These are phyloP conservation scores for Ciona savignyi DNA, from an alignment of 23 tunicate genomes.

Conservation along the genomic window DNA sequence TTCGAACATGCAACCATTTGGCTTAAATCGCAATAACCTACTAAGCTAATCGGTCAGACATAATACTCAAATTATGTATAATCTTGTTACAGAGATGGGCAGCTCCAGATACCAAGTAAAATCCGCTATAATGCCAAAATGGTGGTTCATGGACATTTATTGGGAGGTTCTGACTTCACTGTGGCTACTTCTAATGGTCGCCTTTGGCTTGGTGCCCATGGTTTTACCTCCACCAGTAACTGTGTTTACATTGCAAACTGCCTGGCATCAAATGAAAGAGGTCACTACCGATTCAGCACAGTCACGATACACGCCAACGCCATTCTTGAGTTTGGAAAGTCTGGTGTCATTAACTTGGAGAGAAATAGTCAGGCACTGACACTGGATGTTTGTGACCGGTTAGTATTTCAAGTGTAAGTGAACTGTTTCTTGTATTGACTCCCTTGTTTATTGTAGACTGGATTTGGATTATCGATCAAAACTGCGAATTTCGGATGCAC, in stretches of 20 bases:
- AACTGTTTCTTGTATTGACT: not conserved
- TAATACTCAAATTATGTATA: no score
- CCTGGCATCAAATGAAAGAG: slow-evolving; percentile 12
- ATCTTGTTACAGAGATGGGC: slow-evolving; percentile 14
- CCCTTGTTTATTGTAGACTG: not conserved
- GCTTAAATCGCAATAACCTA: no score
- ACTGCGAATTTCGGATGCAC: not conserved
- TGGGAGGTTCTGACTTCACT: slow-evolving; percentile 3
- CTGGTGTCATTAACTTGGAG: not conserved
- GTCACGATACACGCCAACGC: slow-evolving; percentile 4
- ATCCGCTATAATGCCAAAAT: slow-evolving; percentile 5
- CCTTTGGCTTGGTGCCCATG: not conserved
- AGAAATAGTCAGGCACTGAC: not conserved
- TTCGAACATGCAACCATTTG: no score
- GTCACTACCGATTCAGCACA: slow-evolving; percentile 9
- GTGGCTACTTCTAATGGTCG: slow-evolving; percentile 5
- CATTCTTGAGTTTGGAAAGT: not conserved
- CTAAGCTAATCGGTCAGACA: no score
- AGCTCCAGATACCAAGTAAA: not conserved
- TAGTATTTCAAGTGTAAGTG: no score
- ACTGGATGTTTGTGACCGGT: slow-evolving; percentile 14
- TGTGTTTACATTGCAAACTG: not conserved
- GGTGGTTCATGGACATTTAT: slow-evolving; percentile 2
- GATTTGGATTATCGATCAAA: not conserved
- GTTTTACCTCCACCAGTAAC: slow-evolving; percentile 19